phyloP scores from a whole-genome alignment of 2,797 vertebrate genomes.

The Poecilia wingei region DNA sequence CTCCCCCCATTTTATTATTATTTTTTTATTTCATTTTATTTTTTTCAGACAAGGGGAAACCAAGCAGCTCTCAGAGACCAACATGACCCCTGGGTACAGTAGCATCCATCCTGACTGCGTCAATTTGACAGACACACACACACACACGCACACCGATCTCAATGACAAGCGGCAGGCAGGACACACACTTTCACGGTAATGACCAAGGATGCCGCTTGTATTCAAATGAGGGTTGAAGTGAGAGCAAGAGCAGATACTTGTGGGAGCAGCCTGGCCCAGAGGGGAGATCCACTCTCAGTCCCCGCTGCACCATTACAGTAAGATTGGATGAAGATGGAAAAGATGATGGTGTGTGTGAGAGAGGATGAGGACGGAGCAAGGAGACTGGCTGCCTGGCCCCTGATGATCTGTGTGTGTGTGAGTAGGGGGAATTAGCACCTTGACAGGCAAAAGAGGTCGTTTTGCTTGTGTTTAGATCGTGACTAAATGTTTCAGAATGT shows the following conservation, averaged over 20 bases:
- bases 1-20: conserved; percentile 15
- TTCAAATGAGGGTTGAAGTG: conserved; percentile 82
- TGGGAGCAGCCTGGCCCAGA: conserved; percentile 76
- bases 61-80: conserved; percentile 57
- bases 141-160: conserved; percentile 50
- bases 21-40: conserved; percentile 9
- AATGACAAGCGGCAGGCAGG: conserved; percentile 72
- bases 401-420: conserved; percentile 57
- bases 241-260: conserved; percentile 74
- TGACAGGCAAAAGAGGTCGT: conserved; percentile 52
- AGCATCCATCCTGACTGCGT: conserved; percentile 63
- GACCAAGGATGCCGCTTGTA: conserved; percentile 78
- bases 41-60: conserved; percentile 37
- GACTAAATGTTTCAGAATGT: conserved; percentile 28
- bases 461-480: conserved; percentile 54
- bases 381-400: conserved; percentile 54
- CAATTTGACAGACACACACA: conserved; percentile 60
- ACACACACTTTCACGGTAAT: conserved; percentile 72
- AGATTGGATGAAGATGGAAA: conserved; percentile 82
- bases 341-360: conserved; percentile 67
- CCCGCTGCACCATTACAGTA: conserved; percentile 76
- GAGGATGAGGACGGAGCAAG: conserved; percentile 71
- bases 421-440: conserved; percentile 66
- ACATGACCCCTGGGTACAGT: conserved; percentile 71
- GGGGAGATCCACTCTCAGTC: conserved; percentile 76